A percentile compares a stretch with the other conserved stretches of the same genome.
Evolutionary conservation across 37 sponge, comb jelly and placozoan genomes (phyloP).

Genomic region (Aplysina aerophoba): DNA sequence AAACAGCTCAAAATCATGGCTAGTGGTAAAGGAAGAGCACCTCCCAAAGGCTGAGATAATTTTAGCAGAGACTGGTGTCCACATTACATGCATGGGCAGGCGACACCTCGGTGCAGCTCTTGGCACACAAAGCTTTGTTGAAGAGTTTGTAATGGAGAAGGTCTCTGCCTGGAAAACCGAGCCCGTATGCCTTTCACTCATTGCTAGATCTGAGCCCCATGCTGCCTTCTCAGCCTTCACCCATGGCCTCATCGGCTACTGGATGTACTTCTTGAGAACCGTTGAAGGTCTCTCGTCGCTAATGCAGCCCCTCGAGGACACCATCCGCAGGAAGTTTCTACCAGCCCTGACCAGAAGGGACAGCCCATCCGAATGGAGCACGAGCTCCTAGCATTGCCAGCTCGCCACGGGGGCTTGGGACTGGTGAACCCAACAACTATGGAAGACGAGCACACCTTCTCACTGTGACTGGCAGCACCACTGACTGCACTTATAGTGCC

Average conservation of each 20-base stretch:
- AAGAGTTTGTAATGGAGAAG: conserved; percentile 6
- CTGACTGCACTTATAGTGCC: not conserved
- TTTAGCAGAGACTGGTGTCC: not conserved
- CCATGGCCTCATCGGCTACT: not conserved
- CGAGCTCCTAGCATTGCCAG: not conserved
- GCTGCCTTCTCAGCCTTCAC: conserved; percentile 7
- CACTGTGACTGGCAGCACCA: not conserved
- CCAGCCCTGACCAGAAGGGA: not conserved
- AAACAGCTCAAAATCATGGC: conserved; percentile 10
- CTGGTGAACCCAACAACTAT: not conserved
- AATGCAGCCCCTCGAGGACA: not conserved
- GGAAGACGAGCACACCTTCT: not conserved
- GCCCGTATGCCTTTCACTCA: not conserved
- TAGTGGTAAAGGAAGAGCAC: conserved; percentile 10
- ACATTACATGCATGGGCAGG: not conserved
- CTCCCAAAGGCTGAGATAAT: conserved; percentile 4
- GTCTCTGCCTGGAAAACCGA: not conserved
- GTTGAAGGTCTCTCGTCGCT: not conserved
- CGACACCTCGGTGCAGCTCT: not conserved
- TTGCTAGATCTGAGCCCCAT: conserved; percentile 3
- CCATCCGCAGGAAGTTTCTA: not conserved
- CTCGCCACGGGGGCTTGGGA: not conserved
- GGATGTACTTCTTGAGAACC: not conserved
- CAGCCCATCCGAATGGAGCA: not conserved
- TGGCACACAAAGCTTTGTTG: not conserved